These are phyloP conservation scores for Zootoca vivipara DNA, from an alignment of 2,113 vertebrate genomes.

Conservation along the genomic window DNA sequence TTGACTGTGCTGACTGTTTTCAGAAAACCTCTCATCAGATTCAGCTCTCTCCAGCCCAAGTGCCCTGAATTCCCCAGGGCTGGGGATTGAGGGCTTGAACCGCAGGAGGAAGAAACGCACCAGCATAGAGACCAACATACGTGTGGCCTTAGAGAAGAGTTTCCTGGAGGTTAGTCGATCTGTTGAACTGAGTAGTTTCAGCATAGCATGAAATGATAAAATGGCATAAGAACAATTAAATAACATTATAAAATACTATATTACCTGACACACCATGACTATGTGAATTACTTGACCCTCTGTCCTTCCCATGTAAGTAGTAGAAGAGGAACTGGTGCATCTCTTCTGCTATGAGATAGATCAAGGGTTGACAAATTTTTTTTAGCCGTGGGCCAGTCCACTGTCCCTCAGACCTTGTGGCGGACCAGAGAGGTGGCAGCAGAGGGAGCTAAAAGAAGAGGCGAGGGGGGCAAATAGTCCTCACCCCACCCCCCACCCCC, in stretches of 20 bases:
- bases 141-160: constrained; percentile 99
- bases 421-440: too few relatives aligned
- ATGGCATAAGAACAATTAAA: background rate
- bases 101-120: constrained; percentile 99
- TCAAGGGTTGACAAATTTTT: too few relatives aligned
- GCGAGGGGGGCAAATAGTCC: too few relatives aligned
- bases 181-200: constrained; percentile 1
- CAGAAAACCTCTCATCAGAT: constrained; percentile 98
- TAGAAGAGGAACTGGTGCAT: background rate
- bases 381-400: too few relatives aligned
- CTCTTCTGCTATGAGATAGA: background rate
- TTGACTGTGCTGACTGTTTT: constrained; percentile 71
- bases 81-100: constrained; percentile 95
- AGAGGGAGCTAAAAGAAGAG: too few relatives aligned
- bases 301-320: background rate
- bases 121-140: constrained; percentile 99
- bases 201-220: background rate
- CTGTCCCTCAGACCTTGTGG: too few relatives aligned
- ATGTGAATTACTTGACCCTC: background rate
- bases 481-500: too few relatives aligned
- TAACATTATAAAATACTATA: background rate
- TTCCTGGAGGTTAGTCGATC: constrained; percentile 91
- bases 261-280: background rate
- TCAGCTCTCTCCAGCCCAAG: constrained; percentile 94
- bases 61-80: constrained; percentile 91